Conservation (phyloP, 1,140 invertebrate genomes). For the Aphis craccivora region DNA sequence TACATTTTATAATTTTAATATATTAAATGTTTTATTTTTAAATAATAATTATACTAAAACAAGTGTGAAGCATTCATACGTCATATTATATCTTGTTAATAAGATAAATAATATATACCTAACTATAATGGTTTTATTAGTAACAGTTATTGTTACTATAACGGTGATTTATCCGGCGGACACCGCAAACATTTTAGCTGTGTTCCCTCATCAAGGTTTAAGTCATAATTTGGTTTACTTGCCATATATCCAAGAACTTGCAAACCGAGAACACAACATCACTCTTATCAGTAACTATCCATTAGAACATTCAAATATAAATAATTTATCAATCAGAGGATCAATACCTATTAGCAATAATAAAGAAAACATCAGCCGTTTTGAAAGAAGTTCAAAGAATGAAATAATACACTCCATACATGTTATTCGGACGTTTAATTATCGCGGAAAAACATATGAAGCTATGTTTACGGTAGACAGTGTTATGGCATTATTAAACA, state of each 20-base stretch:
- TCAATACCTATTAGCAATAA: not conserved
- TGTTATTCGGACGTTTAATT: not conserved
- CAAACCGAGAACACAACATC: conserved; percentile 62
- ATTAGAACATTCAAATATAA: conserved; percentile 24
- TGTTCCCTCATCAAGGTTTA: conserved; percentile 61
- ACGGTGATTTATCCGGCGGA: not conserved
- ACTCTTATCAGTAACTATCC: conserved; percentile 60
- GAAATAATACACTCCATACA: not conserved
- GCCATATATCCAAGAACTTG: conserved; percentile 62
- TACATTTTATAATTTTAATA: too few relatives aligned
- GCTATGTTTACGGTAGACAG: not conserved
- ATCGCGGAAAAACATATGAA: not conserved
- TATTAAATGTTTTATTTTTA: too few relatives aligned
- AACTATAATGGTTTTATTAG: not conserved
- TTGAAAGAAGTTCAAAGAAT: not conserved
- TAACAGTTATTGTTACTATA: not conserved
- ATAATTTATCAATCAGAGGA: conserved; percentile 14
- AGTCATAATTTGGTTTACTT: conserved; percentile 64
- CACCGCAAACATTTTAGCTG: conserved; percentile 61
- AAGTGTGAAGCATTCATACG: too few relatives aligned
- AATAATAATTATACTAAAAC: too few relatives aligned
- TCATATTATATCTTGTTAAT: too few relatives aligned
- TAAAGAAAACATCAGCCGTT: not conserved
- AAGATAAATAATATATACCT: not conserved
- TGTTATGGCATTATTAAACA: not conserved